Base-by-base conservation (phyloP, 1,140 invertebrate genomes). In the Drosophila dunni region DNA sequence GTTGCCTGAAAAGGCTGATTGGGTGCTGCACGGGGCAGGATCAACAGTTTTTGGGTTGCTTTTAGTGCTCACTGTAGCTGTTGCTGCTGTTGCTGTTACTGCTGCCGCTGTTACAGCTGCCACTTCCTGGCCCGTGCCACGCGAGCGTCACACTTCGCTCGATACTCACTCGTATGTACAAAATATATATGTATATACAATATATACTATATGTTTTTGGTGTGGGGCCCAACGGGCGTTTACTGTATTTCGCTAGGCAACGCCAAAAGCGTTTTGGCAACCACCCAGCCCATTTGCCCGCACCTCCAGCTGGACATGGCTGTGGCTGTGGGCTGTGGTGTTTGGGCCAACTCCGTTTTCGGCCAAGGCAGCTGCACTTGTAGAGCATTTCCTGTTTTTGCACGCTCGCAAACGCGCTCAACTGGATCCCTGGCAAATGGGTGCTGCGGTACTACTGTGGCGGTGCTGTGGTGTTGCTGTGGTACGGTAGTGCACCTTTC, bases 381-480 rank as follows among this genome's bases (percentile, higher is more conserved):
- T 88, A 89, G 83, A 88, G 83, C 73, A 89, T 77, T 88, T 88
- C 83, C 83, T 83, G 79, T 57, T 88, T 88, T 89, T 89, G 83
- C 83, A 88, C 83, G 84, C 84, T 88, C 73, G 58, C 83, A 78
- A 74, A 65, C 76, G 84, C 84, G 83, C 83, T 88, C 83, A 88
- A 88, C 84, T 88, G 83, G 75, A 88, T 89, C 83, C 84, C 80
- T 57, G 40, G 40, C 50, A 69, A 62, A 24, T 61, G 56, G 58
- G 64, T 60, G 57, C 65, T 11, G 13, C 40, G 42, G 50, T 29
- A 36, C 29, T 29, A 9, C 45, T 46, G 53, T 53, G 8, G n/a
- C 33, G 40, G 40, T 57, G 42, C 46, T 62, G 74, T 71, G 60
- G 62, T 62, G 46, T 46, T n/a, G 8, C 48, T 64, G 73, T 61